phyloP scores from a whole-genome alignment of 2,888 invertebrate species.

The Pomacea canaliculata region DNA sequence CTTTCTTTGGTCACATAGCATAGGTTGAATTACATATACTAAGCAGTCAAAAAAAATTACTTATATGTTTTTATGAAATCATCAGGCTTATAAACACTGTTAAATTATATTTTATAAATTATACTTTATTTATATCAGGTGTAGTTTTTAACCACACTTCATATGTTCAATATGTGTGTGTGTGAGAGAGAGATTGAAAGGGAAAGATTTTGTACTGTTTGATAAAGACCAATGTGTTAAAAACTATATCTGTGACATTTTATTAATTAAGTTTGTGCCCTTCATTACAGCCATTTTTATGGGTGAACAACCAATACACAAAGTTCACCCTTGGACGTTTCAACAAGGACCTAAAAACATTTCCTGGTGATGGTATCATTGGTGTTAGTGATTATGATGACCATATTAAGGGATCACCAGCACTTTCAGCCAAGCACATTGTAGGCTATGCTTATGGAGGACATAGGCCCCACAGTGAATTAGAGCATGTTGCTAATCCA shows the following conservation, averaged over 20 bases:
- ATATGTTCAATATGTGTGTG: not conserved
- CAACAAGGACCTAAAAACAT: conserved; percentile 41
- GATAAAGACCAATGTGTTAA: too few species aligned
- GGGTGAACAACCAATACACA: conserved; percentile 58
- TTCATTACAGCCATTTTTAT: conserved; percentile 58
- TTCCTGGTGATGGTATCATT: conserved; percentile 22
- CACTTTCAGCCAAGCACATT: conserved; percentile 41
- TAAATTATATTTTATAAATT: too few species aligned
- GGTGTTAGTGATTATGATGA: conserved; percentile 15
- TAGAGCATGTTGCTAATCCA: conserved; percentile 60
- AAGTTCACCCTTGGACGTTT: conserved; percentile 55
- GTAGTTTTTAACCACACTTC: too few species aligned
- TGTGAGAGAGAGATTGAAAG: not conserved
- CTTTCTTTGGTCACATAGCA: too few species aligned
- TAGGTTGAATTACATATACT: too few species aligned
- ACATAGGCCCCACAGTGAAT: conserved; percentile 57
- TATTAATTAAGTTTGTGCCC: too few species aligned
- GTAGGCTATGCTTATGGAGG: conserved; percentile 63
- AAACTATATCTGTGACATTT: too few species aligned
- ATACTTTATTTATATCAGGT: too few species aligned
- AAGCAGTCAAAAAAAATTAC: too few species aligned
- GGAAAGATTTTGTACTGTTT: too few species aligned
- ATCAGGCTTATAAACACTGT: too few species aligned
- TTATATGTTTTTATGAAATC: too few species aligned
- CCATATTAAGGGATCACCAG: conserved; percentile 21